Percentiles rank a stretch among this genome's conserved stretches.
Evolutionary conservation across 2,797 vertebrate species (phyloP).

Genomic region (Sarcoramphus papa): DNA sequence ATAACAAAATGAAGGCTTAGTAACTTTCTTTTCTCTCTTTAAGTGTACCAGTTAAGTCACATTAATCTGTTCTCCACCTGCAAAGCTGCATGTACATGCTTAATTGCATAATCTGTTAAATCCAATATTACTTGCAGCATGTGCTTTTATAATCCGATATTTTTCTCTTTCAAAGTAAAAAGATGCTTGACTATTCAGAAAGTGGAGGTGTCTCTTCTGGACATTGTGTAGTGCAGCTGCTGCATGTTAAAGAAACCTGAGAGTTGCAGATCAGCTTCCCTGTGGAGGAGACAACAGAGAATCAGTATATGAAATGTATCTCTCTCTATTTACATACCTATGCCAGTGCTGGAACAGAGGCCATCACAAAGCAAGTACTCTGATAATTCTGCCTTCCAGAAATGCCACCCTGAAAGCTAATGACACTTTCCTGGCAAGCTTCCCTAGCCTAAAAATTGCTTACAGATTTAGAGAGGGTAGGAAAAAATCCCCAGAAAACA

Average conservation of each 20-base stretch:
- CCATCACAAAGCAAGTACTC: neutral
- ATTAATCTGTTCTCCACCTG: neutral
- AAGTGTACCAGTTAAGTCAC: neutral
- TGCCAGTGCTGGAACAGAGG: neutral
- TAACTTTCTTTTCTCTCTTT: neutral
- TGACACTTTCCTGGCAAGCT: neutral
- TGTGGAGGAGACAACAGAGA: neutral
- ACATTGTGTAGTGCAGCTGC: neutral
- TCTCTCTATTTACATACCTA: neutral
- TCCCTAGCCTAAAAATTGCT: neutral
- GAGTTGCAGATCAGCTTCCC: neutral
- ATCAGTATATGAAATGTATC: neutral
- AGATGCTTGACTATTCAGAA: neutral
- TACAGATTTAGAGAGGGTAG: neutral
- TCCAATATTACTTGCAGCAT: neutral
- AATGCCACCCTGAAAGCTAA: neutral
- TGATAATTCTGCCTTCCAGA: neutral
- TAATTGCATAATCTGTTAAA: neutral
- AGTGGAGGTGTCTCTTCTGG: neutral
- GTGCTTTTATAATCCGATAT: neutral
- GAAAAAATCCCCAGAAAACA: neutral
- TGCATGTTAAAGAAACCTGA: slow-evolving; percentile 19
- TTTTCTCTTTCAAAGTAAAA: neutral
- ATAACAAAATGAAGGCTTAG: neutral
- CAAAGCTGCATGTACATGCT: neutral